Conservation (phyloP, 2,888 invertebrate genomes). For the Tetramorium bicarinatum region DNA sequence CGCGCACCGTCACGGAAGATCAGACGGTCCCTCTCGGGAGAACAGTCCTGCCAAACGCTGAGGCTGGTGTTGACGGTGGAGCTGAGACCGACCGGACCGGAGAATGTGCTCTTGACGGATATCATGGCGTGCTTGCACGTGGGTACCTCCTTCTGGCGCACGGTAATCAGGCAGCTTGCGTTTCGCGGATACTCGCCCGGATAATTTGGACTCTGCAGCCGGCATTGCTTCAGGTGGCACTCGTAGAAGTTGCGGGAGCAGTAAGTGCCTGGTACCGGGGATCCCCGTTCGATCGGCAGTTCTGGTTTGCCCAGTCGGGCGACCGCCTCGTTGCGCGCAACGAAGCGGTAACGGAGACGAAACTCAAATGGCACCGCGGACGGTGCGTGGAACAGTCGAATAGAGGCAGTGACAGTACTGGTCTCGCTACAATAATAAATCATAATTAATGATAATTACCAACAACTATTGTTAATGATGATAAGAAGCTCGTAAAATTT, state of each 20-base stretch:
- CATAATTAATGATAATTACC: not conserved
- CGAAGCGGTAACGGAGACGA: conserved; percentile 93
- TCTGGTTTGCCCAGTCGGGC: conserved; percentile 93
- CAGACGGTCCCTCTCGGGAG: conserved; percentile 92
- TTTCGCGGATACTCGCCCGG: conserved; percentile 96
- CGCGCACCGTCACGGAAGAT: conserved; percentile 95
- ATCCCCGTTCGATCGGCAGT: conserved; percentile 93
- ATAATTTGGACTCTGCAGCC: conserved; percentile 96
- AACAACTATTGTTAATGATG: not conserved
- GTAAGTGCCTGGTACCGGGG: conserved; percentile 94
- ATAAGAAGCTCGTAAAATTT: not conserved
- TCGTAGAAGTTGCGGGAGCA: conserved; percentile 95
- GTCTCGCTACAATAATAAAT: conserved; percentile 90
- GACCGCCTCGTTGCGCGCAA: conserved; percentile 92
- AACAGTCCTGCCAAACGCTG: conserved; percentile 94
- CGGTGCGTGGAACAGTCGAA: conserved; percentile 92
- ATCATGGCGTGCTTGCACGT: conserved; percentile 97
- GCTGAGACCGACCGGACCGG: conserved; percentile 68
- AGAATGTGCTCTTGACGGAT: conserved; percentile 88
- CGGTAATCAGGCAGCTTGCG: conserved; percentile 96
- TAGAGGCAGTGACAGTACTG: conserved; percentile 94
- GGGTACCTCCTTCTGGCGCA: conserved; percentile 94
- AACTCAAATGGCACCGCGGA: conserved; percentile 93
- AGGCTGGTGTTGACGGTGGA: conserved; percentile 84
- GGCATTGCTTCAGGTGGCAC: conserved; percentile 94